Evolutionary conservation across 2,797 vertebrate species (phyloP).

Genomic region (Siniperca undulata): DNA sequence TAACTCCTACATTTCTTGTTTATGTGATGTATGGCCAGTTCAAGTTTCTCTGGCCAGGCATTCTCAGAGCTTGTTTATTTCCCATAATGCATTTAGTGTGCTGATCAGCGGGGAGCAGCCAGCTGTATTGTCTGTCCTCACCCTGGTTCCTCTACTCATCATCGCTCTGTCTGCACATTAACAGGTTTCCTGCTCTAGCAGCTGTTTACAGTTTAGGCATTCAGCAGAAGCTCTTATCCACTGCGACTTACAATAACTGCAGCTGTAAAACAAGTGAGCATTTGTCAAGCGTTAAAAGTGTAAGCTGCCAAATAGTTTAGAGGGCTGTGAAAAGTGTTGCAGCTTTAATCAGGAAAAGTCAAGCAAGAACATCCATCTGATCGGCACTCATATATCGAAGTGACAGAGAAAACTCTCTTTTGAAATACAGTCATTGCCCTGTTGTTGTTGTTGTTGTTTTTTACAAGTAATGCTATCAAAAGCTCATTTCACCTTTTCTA

Average conservation of each 20-base stretch:
- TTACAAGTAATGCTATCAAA: not conserved
- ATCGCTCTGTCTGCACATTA: constrained; percentile 47
- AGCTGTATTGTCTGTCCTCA: constrained; percentile 44
- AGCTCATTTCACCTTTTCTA: not conserved
- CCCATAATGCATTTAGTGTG: constrained; percentile 43
- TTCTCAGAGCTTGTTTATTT: constrained; percentile 43
- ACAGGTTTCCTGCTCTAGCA: constrained; percentile 54
- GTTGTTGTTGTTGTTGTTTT: not conserved
- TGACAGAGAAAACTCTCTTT: not conserved
- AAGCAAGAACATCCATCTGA: constrained; percentile 4
- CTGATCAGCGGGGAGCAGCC: constrained; percentile 57
- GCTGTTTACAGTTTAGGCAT: constrained; percentile 50
- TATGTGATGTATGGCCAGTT: constrained; percentile 33
- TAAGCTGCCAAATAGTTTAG: constrained; percentile 22
- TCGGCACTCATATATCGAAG: constrained; percentile 6
- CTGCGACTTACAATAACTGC: constrained; percentile 25
- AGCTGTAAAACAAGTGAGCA: constrained; percentile 40
- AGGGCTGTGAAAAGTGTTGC: constrained; percentile 4
- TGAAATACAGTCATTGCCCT: not conserved
- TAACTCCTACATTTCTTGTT: constrained; percentile 18
- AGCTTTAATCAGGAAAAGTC: constrained; percentile 18
- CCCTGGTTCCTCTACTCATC: constrained; percentile 33
- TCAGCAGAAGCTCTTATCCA: constrained; percentile 26
- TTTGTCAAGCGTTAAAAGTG: constrained; percentile 24
- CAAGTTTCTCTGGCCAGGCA: constrained; percentile 22